Evolutionary conservation across 2,797 vertebrate species (phyloP).

Genomic region (Vireo griseus): DNA sequence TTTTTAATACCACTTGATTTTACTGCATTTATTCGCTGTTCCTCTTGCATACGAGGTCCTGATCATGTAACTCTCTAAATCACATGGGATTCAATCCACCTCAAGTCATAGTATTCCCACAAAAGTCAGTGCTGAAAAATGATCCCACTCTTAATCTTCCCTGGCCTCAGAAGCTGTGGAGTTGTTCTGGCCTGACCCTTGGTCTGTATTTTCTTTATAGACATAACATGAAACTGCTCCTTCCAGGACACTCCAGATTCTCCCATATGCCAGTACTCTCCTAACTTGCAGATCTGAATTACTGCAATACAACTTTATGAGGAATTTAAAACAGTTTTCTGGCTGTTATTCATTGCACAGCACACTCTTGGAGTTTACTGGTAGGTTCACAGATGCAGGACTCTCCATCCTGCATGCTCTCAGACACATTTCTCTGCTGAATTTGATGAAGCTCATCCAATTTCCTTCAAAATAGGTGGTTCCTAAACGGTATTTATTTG

Average conservation of each 20-base stretch:
- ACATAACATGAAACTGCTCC: not conserved
- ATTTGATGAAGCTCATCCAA: not conserved
- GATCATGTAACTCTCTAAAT: not conserved
- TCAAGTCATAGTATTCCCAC: not conserved
- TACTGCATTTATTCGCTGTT: not conserved
- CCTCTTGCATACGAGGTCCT: not conserved
- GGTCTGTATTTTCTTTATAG: not conserved
- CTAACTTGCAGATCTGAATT: not conserved
- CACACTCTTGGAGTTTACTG: not conserved
- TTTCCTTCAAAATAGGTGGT: not conserved
- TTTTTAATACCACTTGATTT: not conserved
- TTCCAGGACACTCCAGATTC: not conserved
- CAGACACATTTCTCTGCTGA: not conserved
- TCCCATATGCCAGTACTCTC: not conserved
- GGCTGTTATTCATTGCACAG: not conserved
- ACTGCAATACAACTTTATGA: not conserved
- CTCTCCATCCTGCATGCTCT: not conserved
- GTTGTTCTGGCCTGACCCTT: not conserved
- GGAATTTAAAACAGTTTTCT: not conserved
- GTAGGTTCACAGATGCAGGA: not conserved
- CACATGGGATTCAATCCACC: not conserved
- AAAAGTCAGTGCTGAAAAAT: not conserved
- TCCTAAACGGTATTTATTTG: constrained; percentile 9
- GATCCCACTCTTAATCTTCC: not conserved
- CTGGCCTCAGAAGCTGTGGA: not conserved